These are phyloP conservation scores for Malacoraja senta DNA, from an alignment of 2,797 vertebrate genomes.

Conservation along the genomic window DNA sequence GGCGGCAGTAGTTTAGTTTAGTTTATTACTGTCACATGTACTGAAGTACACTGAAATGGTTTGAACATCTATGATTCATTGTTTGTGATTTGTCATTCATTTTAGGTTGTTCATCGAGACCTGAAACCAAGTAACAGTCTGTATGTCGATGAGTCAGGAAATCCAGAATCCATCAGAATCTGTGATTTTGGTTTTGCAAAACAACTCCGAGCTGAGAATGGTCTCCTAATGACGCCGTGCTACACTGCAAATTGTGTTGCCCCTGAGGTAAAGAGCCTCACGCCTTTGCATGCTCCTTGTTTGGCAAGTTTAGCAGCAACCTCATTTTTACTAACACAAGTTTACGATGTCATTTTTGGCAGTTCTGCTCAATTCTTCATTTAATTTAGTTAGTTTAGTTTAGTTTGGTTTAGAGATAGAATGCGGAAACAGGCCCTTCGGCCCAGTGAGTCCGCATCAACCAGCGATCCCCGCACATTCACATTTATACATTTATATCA, in stretches of 20 bases:
- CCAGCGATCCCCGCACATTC: too few species aligned
- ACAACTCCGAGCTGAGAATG: conserved; percentile 87
- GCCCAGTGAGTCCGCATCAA: too few species aligned
- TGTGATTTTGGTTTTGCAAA: conserved; percentile 92
- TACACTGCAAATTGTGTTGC: conserved; percentile 95
- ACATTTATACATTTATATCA: too few species aligned
- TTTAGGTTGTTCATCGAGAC: conserved; percentile 88
- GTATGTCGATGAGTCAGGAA: conserved; percentile 81
- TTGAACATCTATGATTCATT: background rate
- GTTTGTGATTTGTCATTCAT: conserved; percentile 32
- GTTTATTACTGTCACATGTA: too few species aligned
- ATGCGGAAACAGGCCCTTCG: too few species aligned
- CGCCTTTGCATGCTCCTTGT: background rate
- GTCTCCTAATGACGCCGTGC: conserved; percentile 91
- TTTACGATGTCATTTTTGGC: background rate
- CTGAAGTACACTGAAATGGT: too few species aligned
- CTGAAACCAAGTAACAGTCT: conserved; percentile 91
- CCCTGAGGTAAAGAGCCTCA: conserved; percentile 70
- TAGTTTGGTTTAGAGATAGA: too few species aligned
- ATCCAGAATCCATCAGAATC: conserved; percentile 83
- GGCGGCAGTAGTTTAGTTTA: too few species aligned
- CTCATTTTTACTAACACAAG: background rate
- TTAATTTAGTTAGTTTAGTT: too few species aligned
- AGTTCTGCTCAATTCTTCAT: background rate
- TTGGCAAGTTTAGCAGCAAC: background rate